phyloP scores from a whole-genome alignment of 2,113 vertebrate species.

The Manacus vitellinus region DNA sequence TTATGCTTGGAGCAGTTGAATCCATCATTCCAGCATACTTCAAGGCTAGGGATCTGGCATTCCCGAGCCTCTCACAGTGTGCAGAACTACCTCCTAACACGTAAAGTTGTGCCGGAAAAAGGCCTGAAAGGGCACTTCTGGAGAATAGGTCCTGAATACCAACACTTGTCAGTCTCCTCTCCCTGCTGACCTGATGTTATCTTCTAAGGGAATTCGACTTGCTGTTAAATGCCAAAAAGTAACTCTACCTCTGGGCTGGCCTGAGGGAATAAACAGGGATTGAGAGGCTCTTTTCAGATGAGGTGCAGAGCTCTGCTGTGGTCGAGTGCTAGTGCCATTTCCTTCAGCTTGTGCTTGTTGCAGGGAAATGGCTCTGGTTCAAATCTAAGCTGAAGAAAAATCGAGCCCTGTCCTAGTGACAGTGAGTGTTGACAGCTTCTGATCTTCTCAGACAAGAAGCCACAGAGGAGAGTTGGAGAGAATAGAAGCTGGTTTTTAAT shows the following conservation, averaged over 20 bases:
- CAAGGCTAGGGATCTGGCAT: not conserved
- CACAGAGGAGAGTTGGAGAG: not conserved
- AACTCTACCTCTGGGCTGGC: not conserved
- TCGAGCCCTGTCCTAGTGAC: not conserved
- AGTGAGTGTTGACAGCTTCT: not conserved
- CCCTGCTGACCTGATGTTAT: not conserved
- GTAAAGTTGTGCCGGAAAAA: not conserved
- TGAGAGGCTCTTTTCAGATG: not conserved
- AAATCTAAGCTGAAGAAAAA: not conserved
- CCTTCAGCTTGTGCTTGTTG: not conserved
- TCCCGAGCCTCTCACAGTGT: not conserved
- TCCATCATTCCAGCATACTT: not conserved
- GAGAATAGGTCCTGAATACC: not conserved
- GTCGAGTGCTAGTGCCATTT: not conserved
- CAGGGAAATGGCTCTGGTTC: not conserved
- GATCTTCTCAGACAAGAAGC: not conserved
- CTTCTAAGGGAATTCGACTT: not conserved
- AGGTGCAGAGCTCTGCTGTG: not conserved
- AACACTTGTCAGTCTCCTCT: not conserved
- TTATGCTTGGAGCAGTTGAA: not conserved
- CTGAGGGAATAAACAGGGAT: not conserved
- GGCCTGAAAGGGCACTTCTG: not conserved
- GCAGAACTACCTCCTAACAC: not conserved
- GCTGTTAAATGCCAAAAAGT: not conserved
- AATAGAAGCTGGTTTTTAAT: not conserved